Evolutionary conservation across 1,140 invertebrate species (phyloP).

Genomic region (Mesaphorura yosii): DNA sequence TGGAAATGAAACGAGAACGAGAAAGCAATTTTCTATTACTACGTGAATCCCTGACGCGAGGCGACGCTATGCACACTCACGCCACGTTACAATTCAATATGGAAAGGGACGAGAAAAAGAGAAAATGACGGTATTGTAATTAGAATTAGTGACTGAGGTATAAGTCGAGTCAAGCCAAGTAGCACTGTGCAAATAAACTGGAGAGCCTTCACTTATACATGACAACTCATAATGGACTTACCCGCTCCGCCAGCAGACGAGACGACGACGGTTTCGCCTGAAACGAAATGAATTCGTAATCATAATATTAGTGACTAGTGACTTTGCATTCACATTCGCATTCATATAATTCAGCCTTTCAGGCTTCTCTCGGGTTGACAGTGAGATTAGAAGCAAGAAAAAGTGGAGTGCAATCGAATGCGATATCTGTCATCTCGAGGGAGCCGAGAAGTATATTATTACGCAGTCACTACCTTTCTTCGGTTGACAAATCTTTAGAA

Average conservation of each 20-base stretch:
- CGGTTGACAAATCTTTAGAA: slow-evolving; percentile 52
- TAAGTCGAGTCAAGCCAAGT: too few relatives aligned
- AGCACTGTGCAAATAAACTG: too few relatives aligned
- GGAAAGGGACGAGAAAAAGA: too few relatives aligned
- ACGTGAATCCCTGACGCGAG: too few relatives aligned
- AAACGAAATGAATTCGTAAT: too few relatives aligned
- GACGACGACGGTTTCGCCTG: slow-evolving; percentile 55
- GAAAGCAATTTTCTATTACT: too few relatives aligned
- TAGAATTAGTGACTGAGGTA: not conserved
- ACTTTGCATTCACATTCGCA: not conserved
- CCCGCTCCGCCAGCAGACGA: slow-evolving; percentile 45
- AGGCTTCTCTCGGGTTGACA: not conserved
- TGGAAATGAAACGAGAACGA: too few relatives aligned
- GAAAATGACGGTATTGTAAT: slow-evolving; percentile 19
- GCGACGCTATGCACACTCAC: too few relatives aligned
- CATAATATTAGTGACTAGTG: too few relatives aligned
- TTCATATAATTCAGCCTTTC: not conserved
- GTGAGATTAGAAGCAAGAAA: not conserved
- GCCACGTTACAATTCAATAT: too few relatives aligned
- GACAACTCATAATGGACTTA: not conserved
- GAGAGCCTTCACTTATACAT: not conserved
- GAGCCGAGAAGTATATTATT: not conserved
- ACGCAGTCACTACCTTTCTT: slow-evolving; percentile 34
- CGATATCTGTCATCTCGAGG: not conserved
- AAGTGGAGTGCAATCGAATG: too few relatives aligned